phyloP scores from a whole-genome alignment of 2,797 vertebrate genomes.

The Mormyrus hasselquistii region DNA sequence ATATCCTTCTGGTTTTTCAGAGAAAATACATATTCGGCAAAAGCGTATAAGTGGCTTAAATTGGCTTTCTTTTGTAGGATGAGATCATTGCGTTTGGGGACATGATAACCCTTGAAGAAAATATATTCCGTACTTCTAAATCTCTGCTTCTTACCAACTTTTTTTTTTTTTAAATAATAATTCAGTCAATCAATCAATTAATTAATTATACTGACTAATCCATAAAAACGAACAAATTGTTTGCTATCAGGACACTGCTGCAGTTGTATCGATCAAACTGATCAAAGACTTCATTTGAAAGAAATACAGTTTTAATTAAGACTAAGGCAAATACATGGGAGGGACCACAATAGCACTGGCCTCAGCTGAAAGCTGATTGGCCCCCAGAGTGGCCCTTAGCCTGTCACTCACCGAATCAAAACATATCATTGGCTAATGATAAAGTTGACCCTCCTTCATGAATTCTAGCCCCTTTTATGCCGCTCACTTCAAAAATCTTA shows the following conservation, averaged over 20 bases:
- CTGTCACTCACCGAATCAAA: background rate
- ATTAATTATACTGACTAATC: background rate
- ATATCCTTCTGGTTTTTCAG: slow-evolving; percentile 1
- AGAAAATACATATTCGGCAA: background rate
- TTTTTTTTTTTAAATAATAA: background rate
- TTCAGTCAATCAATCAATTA: background rate
- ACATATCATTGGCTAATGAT: background rate
- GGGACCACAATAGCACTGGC: background rate
- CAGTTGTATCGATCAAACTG: background rate
- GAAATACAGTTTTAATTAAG: background rate
- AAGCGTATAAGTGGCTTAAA: slow-evolving; percentile 9
- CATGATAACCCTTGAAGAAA: background rate
- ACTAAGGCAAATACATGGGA: background rate
- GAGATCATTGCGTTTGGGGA: background rate
- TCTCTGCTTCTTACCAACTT: background rate
- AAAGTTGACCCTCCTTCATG: background rate
- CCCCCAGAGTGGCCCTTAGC: background rate
- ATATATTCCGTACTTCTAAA: background rate
- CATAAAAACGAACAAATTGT: background rate
- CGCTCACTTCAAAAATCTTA: background rate
- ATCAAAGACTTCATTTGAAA: slow-evolving; percentile 14
- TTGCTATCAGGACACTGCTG: background rate
- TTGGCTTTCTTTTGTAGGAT: background rate
- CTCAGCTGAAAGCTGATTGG: background rate
- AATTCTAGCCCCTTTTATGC: background rate